These are phyloP conservation scores for Calephelis nemesis DNA, from an alignment of 1,140 invertebrate species.

Conservation along the genomic window DNA sequence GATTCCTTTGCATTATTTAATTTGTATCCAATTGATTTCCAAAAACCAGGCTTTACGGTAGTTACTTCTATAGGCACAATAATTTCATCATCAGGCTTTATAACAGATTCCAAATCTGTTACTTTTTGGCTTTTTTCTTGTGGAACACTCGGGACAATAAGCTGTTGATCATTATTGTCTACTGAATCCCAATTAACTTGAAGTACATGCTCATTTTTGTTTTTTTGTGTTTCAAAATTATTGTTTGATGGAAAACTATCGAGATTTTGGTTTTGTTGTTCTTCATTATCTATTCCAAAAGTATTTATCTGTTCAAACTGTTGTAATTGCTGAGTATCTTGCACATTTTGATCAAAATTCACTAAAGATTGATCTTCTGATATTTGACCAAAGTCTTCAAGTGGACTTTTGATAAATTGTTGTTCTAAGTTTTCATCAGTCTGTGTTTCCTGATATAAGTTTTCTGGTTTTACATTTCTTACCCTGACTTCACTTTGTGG, in stretches of 20 bases:
- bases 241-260: neutral
- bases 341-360: slow-evolving; percentile 13
- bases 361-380: neutral
- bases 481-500: neutral
- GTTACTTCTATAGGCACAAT: slow-evolving; percentile 35
- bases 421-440: slow-evolving; percentile 4
- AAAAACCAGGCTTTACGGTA: slow-evolving; percentile 74
- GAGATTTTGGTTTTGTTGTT: slow-evolving; percentile 14
- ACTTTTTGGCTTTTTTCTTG: neutral
- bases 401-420: slow-evolving; percentile 6
- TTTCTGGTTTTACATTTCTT: slow-evolving; percentile 16
- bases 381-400: slow-evolving; percentile 9
- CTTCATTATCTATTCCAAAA: neutral
- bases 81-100: slow-evolving; percentile 11
- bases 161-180: neutral
- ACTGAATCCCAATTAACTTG: neutral
- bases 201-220: neutral
- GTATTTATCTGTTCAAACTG: slow-evolving; percentile 8
- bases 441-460: neutral
- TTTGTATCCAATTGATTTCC: slow-evolving; percentile 77
- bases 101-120: neutral
- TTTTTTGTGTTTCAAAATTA: neutral
- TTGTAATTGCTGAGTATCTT: slow-evolving; percentile 12
- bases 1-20: slow-evolving; percentile 79
- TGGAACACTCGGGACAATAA: neutral